phyloP scores from a whole-genome alignment of 1,140 invertebrate genomes.

The Lordiphosa mommai region DNA sequence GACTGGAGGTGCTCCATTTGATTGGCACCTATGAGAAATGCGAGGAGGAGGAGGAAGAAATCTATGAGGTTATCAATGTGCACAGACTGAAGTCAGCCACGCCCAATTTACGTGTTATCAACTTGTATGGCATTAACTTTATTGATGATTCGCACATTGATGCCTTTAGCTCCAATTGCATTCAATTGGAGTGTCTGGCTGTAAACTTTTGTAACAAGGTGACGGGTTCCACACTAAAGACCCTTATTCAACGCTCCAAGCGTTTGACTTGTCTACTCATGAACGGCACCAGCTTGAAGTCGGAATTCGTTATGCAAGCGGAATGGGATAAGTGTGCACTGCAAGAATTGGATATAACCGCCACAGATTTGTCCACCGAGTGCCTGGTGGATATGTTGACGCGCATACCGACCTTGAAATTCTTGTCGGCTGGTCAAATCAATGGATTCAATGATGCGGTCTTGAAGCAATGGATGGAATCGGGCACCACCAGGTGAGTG shows the following conservation, averaged over 20 bases:
- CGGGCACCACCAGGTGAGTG: constrained; percentile 86
- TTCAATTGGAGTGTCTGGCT: constrained; percentile 97
- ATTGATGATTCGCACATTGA: constrained; percentile 99
- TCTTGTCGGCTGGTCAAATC: constrained; percentile 95
- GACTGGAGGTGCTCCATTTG: constrained; percentile 97
- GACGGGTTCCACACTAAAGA: constrained; percentile 97
- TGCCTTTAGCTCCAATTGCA: constrained; percentile 96
- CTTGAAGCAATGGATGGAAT: constrained; percentile 92
- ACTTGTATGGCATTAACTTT: constrained; percentile 98
- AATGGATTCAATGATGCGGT: constrained; percentile 98
- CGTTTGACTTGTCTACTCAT: constrained; percentile 95
- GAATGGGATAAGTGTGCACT: constrained; percentile 97
- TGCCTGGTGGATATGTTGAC: constrained; percentile 96
- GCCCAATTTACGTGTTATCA: constrained; percentile 96
- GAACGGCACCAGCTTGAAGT: constrained; percentile 96
- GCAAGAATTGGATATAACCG: constrained; percentile 97
- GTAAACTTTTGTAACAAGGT: constrained; percentile 98
- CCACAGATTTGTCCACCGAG: constrained; percentile 96
- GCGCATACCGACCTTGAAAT: constrained; percentile 91
- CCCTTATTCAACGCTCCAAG: constrained; percentile 95
- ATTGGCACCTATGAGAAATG: constrained; percentile 99
- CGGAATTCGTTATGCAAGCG: constrained; percentile 94
- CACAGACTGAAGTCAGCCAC: constrained; percentile 98
- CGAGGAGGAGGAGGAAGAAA: constrained; percentile 99
- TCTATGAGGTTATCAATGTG: constrained; percentile 99